Base-by-base conservation (phyloP, 2,888 invertebrate species). In the Phalera bucephala region DNA sequence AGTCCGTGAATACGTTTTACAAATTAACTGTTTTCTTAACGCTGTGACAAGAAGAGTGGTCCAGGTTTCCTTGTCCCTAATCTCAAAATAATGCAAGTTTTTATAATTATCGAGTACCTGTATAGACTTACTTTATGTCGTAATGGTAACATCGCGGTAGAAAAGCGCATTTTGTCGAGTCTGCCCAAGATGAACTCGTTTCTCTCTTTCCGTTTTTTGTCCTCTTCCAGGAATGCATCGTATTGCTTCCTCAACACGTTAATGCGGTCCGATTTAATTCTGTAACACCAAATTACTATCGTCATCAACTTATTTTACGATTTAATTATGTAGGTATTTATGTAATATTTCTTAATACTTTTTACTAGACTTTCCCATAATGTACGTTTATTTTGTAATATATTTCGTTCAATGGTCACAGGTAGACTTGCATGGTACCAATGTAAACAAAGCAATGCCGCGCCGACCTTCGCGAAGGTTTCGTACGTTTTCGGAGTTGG, bases 201-300 rank as follows among this genome's bases (percentile, higher is more conserved):
- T 8, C 90, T 69, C 36, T 85, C 81, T 56, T 76, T 87, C 6
- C 90, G 73, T 51, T 78, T 86, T 49, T 81, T 88, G 46, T 90
- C 89, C 37, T 90, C 87, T 49, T 82, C 85, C 34, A 90, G 63
- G 52, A 88, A 84, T 10, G 75, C 68, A 40, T 90, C 89, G 66
- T 88, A 90, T 61, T 84, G 78, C 56, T 88, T 84, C 41, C 80
- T 68, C 17, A 89, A 43, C 4, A 68, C 66, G 45, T 82, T 82
- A 11, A 89, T 76, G 14, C 79, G 79, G 12, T 84, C 83, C 2
- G 81, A 73, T 65, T 75, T 86, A 14, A 70, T 38, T 65, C 89
- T 88, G 64, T 21, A 74, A 20, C 13, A 45, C 34, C 17, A 17
- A 13, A 22, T 13, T 21, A 10, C 7, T n/a, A 31, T 23, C 11